phyloP scores from a whole-genome alignment of 1,140 invertebrate genomes.

The Halesus radiatus region DNA sequence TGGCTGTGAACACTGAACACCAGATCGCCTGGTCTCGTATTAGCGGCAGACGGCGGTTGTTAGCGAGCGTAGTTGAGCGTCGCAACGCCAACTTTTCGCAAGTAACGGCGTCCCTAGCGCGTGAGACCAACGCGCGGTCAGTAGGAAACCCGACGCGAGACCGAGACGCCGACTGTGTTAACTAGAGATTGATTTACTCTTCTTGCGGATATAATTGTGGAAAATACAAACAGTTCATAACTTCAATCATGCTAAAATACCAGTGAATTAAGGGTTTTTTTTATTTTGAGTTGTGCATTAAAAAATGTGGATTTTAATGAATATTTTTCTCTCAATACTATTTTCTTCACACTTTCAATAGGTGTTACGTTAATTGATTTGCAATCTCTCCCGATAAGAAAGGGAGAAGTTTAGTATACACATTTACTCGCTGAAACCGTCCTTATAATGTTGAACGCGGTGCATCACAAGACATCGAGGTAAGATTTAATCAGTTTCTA shows the following conservation, averaged over 20 bases:
- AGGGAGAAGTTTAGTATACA: too few species aligned
- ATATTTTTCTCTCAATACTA: too few species aligned
- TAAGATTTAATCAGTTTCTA: constrained; percentile 45
- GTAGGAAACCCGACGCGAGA: constrained; percentile 29
- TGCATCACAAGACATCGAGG: constrained; percentile 52
- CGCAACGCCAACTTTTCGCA: constrained; percentile 24
- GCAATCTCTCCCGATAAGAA: too few species aligned
- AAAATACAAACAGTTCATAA: not conserved
- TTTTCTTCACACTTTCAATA: too few species aligned
- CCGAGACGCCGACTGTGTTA: not conserved
- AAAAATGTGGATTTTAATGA: too few species aligned
- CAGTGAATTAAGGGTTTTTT: too few species aligned
- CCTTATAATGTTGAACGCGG: constrained; percentile 36
- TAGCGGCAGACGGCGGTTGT: too few species aligned
- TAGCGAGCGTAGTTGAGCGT: not conserved
- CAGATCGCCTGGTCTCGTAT: too few species aligned
- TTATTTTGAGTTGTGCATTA: too few species aligned
- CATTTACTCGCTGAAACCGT: not conserved
- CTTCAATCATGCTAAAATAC: too few species aligned
- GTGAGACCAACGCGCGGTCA: constrained; percentile 28
- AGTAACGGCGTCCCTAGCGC: constrained; percentile 7
- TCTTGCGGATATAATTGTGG: not conserved
- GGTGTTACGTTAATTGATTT: too few species aligned
- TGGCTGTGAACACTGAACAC: too few species aligned
- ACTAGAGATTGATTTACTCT: not conserved